These are phyloP conservation scores for Torymus auratus DNA, from an alignment of 2,888 invertebrate genomes.

Conservation along the genomic window DNA sequence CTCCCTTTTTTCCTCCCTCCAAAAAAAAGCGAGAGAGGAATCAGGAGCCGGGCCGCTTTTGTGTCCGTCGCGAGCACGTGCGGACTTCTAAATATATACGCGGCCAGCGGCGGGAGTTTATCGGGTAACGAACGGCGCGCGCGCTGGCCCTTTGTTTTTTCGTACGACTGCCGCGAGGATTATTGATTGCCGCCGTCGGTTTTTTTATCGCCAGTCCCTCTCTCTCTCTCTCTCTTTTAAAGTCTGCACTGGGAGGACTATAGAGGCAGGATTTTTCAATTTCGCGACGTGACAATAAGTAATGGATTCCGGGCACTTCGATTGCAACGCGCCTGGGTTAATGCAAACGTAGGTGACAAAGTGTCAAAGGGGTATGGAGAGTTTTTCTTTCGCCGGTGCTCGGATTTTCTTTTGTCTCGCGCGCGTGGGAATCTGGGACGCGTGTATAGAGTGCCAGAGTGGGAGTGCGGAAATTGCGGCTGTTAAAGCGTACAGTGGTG, in stretches of 20 bases:
- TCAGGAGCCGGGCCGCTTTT: background rate
- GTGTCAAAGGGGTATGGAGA: constrained; percentile 20
- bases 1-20: background rate
- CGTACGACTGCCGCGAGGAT: constrained; percentile 20
- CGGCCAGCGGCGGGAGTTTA: constrained; percentile 4
- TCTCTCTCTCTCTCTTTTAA: background rate
- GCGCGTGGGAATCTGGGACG: background rate
- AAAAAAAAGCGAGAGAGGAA: constrained; percentile 8
- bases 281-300: constrained; percentile 46
- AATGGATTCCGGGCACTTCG: constrained; percentile 38
- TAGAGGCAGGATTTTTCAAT: constrained; percentile 42
- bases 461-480: background rate
- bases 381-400: background rate
- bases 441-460: background rate
- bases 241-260: background rate
- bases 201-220: background rate
- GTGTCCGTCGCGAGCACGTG: constrained; percentile 16
- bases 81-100: background rate
- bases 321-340: constrained; percentile 11
- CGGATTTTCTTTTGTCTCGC: background rate
- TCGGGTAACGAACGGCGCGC: constrained; percentile 21
- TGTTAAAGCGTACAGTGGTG: no score
- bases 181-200: constrained; percentile 43
- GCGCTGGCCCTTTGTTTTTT: background rate
- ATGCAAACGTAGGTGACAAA: constrained; percentile 20